These are phyloP conservation scores for Abramis brama DNA, from an alignment of 2,113 vertebrate species.

Conservation along the genomic window DNA sequence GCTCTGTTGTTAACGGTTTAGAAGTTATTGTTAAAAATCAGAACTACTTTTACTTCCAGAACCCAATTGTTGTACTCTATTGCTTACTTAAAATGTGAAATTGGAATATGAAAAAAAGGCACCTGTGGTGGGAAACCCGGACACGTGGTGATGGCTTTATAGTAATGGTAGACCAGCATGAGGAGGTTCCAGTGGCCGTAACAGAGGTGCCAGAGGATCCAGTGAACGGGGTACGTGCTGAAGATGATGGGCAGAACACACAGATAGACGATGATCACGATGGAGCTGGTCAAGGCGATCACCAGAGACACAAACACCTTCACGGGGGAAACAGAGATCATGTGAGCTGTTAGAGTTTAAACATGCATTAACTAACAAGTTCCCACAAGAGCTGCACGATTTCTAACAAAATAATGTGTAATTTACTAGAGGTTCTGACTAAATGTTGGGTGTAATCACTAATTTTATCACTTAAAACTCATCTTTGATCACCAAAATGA, in stretches of 20 bases:
- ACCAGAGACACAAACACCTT: conserved; percentile 94
- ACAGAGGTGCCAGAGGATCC: conserved; percentile 87
- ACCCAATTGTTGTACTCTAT: not conserved
- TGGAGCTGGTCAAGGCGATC: conserved; percentile 84
- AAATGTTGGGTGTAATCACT: no score
- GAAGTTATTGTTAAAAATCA: not conserved
- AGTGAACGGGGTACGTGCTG: conserved; percentile 81
- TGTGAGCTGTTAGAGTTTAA: no score
- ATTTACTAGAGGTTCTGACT: no score
- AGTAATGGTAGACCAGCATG: conserved; percentile 96
- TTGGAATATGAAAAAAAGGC: not conserved
- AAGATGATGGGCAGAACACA: conserved; percentile 90
- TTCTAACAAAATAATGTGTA: no score
- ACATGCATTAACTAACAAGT: no score
- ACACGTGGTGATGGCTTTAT: conserved; percentile 90
- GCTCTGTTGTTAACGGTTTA: no score
- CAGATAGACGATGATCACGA: conserved; percentile 88
- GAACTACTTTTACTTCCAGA: not conserved
- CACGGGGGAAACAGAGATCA: not conserved
- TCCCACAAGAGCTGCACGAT: no score
- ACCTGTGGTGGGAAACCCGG: conserved; percentile 92
- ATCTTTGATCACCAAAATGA: no score
- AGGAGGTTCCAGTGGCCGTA: conserved; percentile 96
- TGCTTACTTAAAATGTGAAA: not conserved
- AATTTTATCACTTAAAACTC: no score